A percentile compares a stretch with the other conserved stretches of the same genome.
Conservation (phyloP, 2,797 vertebrate genomes). For the Iguana delicatissima region DNA sequence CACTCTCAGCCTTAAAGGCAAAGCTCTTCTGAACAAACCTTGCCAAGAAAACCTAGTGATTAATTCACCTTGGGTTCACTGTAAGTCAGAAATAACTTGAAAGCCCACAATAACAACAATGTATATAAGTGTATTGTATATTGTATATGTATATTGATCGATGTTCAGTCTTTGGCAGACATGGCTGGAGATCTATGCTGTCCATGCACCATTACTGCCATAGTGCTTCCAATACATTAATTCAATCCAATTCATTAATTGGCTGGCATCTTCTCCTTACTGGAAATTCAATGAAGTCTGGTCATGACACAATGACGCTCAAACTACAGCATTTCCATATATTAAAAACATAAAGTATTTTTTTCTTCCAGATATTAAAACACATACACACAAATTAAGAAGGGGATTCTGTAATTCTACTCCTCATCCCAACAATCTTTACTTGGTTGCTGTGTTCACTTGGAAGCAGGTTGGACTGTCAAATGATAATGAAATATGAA, state of each 20-base stretch:
- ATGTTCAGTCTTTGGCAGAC: not conserved
- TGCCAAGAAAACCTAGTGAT: no score
- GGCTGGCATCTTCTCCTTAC: constrained; percentile 53
- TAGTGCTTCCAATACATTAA: constrained; percentile 46
- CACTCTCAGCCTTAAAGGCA: no score
- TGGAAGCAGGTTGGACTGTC: not conserved
- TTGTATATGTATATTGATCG: not conserved
- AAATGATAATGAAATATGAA: not conserved
- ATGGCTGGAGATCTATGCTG: not conserved
- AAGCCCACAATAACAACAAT: no score
- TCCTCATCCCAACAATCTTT: not conserved
- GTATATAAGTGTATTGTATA: no score
- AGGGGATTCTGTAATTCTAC: rapidly evolving
- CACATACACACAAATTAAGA: not conserved
- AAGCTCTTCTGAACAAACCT: no score
- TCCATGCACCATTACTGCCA: not conserved
- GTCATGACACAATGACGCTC: constrained; percentile 8
- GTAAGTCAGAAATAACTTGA: no score
- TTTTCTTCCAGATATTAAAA: not conserved
- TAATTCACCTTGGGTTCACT: no score
- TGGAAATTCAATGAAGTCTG: constrained; percentile 33
- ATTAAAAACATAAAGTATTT: constrained; percentile 8
- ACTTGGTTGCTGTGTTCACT: not conserved
- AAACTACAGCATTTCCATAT: constrained; percentile 46
- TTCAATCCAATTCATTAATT: constrained; percentile 29